Evolutionary conservation across 2,113 vertebrate species (phyloP).

Genomic region (Atherinomorus stipes): DNA sequence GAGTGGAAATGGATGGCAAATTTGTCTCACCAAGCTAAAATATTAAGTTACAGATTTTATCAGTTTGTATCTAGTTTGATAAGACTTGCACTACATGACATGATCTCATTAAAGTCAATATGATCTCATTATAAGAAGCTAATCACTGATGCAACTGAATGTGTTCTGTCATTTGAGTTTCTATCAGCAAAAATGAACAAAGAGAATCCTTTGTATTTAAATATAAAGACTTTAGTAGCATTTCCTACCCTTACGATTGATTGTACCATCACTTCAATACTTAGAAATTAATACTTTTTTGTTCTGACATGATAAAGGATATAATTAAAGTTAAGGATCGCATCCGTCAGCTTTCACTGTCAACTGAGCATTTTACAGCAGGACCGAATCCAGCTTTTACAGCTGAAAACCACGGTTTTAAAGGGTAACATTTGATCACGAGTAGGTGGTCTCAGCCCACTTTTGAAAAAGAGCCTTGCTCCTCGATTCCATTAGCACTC

Average conservation of each 20-base stretch:
- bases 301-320: conserved; percentile 47
- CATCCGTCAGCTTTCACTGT: conserved; percentile 63
- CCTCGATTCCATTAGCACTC: conserved; percentile 54
- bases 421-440: conserved; percentile 74
- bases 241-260: conserved; percentile 65
- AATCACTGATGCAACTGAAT: conserved; percentile 47
- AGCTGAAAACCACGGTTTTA: conserved; percentile 48
- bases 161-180: conserved; percentile 48
- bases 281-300: conserved; percentile 49
- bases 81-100: conserved; percentile 13
- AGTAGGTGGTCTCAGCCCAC: conserved; percentile 72
- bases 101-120: neutral
- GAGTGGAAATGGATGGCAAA: neutral
- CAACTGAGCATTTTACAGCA: conserved; percentile 64
- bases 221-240: conserved; percentile 67
- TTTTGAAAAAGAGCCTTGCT: conserved; percentile 50
- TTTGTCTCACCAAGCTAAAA: neutral
- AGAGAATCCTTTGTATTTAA: conserved; percentile 50
- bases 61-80: conserved; percentile 18
- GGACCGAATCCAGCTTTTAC: conserved; percentile 58
- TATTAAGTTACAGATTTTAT: conserved; percentile 3
- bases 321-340: conserved; percentile 43
- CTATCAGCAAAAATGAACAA: conserved; percentile 33
- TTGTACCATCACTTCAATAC: conserved; percentile 79
- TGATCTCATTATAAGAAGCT: conserved; percentile 35